phyloP scores from a whole-genome alignment of 2,797 vertebrate genomes.

The Anguilla pacifica region DNA sequence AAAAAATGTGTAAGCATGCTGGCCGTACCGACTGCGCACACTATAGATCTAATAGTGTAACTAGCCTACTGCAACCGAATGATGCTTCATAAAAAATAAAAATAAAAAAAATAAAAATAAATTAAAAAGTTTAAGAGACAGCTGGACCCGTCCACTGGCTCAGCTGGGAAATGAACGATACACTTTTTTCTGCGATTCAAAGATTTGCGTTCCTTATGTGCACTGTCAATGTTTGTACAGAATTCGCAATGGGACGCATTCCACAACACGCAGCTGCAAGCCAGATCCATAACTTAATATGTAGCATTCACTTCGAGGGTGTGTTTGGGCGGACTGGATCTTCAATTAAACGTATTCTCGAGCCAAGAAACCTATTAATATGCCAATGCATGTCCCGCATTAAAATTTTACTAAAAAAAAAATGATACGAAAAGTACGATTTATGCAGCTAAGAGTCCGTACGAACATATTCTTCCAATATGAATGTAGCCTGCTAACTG shows the following conservation, averaged over 20 bases:
- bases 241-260: neutral
- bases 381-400: neutral
- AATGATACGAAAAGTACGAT: neutral
- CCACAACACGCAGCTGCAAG: neutral
- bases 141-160: neutral
- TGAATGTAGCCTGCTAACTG: neutral
- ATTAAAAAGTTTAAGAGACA: neutral
- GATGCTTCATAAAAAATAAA: neutral
- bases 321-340: neutral
- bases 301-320: neutral
- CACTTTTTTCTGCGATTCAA: neutral
- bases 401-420: neutral
- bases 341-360: neutral
- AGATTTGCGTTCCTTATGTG: neutral
- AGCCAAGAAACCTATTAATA: slow-evolving; percentile 1
- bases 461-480: neutral
- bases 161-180: neutral
- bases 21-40: neutral
- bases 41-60: slow-evolving; percentile 16
- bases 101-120: too few relatives aligned
- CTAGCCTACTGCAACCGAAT: neutral
- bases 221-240: neutral
- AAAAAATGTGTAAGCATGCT: neutral
- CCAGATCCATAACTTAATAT: neutral
- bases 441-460: neutral